These are phyloP conservation scores for Lamprologus speciosus DNA, from an alignment of 2,113 vertebrate species.

Conservation along the genomic window DNA sequence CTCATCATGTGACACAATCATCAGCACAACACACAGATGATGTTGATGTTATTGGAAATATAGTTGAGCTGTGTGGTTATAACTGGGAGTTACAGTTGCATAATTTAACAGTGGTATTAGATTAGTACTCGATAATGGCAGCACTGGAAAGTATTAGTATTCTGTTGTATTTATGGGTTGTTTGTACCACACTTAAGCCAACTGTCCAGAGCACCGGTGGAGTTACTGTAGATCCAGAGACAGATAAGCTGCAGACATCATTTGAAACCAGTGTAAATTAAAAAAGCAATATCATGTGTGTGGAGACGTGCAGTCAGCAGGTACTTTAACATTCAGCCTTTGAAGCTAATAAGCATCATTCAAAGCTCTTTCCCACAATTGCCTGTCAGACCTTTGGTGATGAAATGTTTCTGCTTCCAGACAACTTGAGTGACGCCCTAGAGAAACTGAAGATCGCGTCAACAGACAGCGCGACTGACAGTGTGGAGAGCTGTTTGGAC, in stretches of 20 bases:
- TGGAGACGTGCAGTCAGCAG: not conserved
- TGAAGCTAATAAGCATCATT: accelerated
- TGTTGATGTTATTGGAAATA: not conserved
- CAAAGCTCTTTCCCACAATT: not conserved
- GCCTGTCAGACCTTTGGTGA: not conserved
- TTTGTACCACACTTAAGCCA: not conserved
- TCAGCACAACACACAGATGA: not conserved
- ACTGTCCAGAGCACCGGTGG: not conserved
- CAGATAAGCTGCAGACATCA: not conserved
- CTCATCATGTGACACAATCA: not conserved
- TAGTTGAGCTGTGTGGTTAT: accelerated
- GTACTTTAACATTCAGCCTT: not conserved
- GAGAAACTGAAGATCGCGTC: conserved; percentile 91
- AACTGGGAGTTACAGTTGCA: accelerated
- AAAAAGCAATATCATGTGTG: not conserved
- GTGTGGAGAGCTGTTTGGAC: conserved; percentile 88
- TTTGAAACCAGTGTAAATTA: not conserved
- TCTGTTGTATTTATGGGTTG: accelerated
- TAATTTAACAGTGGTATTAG: not conserved
- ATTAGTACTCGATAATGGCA: not conserved
- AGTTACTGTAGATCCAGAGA: not conserved
- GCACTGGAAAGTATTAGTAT: not conserved
- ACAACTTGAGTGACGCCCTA: conserved; percentile 89
- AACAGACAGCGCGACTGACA: conserved; percentile 78
- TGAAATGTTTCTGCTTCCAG: conserved; percentile 53